Evolutionary conservation across 2,888 invertebrate genomes (phyloP).

Genomic region (Taphrorychus bicolor): DNA sequence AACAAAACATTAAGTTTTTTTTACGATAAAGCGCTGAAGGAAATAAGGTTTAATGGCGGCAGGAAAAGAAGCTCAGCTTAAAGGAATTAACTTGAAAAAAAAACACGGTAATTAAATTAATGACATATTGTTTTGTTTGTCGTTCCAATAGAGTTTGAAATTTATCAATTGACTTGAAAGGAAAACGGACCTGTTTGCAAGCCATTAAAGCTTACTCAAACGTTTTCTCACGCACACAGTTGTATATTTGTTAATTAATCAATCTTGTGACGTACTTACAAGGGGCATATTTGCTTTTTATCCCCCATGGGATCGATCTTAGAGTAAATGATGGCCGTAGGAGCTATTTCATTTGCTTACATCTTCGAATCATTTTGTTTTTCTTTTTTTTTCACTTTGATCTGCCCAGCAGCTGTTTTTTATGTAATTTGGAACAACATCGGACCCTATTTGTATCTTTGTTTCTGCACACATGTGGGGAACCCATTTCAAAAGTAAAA

Average conservation of each 20-base stretch:
- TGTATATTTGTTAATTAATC: background rate
- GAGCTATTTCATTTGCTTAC: too few relatives aligned
- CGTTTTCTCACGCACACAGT: background rate
- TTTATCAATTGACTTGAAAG: background rate
- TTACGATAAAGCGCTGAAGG: conserved; percentile 2
- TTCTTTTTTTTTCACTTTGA: too few relatives aligned
- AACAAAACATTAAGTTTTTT: conserved; percentile 20
- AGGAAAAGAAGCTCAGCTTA: background rate
- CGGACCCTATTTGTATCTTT: too few relatives aligned
- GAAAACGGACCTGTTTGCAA: background rate
- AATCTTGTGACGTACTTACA: too few relatives aligned
- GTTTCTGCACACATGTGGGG: too few relatives aligned
- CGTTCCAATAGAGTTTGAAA: background rate
- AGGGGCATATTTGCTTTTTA: too few relatives aligned
- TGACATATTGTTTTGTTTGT: conserved; percentile 2
- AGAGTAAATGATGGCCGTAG: too few relatives aligned
- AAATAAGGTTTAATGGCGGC: conserved; percentile 13
- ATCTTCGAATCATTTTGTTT: too few relatives aligned
- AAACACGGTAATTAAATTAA: background rate
- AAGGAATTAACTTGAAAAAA: background rate
- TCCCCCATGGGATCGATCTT: too few relatives aligned
- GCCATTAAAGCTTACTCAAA: background rate
- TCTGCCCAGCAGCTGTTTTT: too few relatives aligned
- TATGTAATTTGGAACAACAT: too few relatives aligned
- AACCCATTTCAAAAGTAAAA: too few relatives aligned